Conservation (phyloP, 1,140 invertebrate genomes). For the Brachionus sp. region DNA sequence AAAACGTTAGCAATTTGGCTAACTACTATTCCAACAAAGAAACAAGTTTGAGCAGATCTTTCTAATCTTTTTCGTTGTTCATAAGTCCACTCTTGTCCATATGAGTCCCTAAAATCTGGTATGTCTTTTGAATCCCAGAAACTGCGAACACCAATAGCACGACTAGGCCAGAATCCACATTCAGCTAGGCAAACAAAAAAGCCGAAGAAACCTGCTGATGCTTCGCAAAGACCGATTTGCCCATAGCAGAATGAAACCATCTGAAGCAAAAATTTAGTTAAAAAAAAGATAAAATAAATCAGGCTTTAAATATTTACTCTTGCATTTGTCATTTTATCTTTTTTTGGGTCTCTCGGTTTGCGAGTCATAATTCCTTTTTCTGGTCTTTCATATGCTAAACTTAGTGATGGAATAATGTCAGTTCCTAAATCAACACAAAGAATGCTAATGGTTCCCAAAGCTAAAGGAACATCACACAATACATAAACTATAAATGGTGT, state of each 20-base stretch:
- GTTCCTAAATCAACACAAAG: constrained; percentile 99
- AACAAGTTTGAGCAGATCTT: constrained; percentile 60
- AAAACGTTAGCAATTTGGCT: constrained; percentile 61
- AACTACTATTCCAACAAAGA: constrained; percentile 60
- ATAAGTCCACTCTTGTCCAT: constrained; percentile 52
- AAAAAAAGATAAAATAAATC: not conserved
- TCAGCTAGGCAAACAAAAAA: constrained; percentile 54
- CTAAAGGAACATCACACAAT: constrained; percentile 96
- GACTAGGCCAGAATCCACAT: constrained; percentile 51
- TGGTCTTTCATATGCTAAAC: constrained; percentile 51
- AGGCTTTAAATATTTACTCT: constrained; percentile 19
- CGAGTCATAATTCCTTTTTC: constrained; percentile 53
- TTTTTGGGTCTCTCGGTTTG: constrained; percentile 49
- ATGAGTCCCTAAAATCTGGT: constrained; percentile 50
- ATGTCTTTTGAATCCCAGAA: constrained; percentile 51
- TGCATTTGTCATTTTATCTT: constrained; percentile 52
- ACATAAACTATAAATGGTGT: constrained; percentile 96
- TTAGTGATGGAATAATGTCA: constrained; percentile 89
- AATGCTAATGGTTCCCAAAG: constrained; percentile 96
- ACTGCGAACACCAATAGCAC: constrained; percentile 48
- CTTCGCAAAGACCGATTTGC: constrained; percentile 53
- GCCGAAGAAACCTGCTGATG: constrained; percentile 51
- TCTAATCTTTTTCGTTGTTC: constrained; percentile 50
- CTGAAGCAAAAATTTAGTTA: not conserved
- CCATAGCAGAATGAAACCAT: constrained; percentile 53